Base-by-base conservation (phyloP, 2,113 vertebrate species). In the Psettodes erumei region DNA sequence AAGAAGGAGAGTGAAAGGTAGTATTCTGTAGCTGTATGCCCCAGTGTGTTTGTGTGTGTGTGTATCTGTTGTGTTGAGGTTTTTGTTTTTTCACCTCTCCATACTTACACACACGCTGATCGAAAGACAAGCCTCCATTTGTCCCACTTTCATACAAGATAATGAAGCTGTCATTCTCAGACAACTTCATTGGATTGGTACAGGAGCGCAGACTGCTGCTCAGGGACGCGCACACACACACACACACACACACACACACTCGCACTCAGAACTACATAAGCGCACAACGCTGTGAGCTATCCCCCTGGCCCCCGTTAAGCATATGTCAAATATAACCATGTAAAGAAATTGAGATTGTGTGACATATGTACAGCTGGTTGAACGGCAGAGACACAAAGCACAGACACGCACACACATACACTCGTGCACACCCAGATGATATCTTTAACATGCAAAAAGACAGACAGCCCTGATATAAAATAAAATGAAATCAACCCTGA, bases 81-180 rank as follows among this genome's bases (percentile, higher is more conserved):
- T 83, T 93, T 88, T 71, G 18, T 87, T 75, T 87, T 71, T 53
- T 55, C 37, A 53, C 61, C 53, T 65, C 55, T 68, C 55, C 54
- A 77, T 80, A 86, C 86, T 82, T 79, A 82, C 58, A 79, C 53
- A 92, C 94, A 88, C 90, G 94, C 94, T 96, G 95, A 97, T 97
- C 94, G 95, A 97, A 95, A 98, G 95, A 97, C 96, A 97, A 95
- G 96, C 95, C 95, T 97, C 96, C 96, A 98, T 98, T 99, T 98
- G 97, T 98, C 95, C 95, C 95, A 95, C 93, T 96, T 96, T 98
- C 96, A 97, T 96, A 96, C 96, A 96, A 96, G 96, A 98, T 99
- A 99, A 99, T 98, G 96, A 98, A 97, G 95, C 96, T 99, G 98
- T 99, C 97, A 99, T 94, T 97, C 96, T 95, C 55, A 92, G 92